phyloP scores from a whole-genome alignment of 2,113 vertebrate species.

The Axis porcinus region DNA sequence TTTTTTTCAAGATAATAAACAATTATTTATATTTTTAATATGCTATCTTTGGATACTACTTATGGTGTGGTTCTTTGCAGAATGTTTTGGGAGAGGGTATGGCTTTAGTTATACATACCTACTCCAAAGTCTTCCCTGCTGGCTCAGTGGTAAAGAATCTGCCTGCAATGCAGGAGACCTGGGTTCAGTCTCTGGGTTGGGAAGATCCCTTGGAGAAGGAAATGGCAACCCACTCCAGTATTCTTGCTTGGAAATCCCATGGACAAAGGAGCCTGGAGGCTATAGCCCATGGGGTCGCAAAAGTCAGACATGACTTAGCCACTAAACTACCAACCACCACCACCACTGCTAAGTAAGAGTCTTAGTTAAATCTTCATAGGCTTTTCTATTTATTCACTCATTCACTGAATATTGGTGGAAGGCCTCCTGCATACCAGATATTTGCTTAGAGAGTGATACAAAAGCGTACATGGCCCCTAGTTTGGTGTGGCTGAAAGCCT shows the following conservation, averaged over 20 bases:
- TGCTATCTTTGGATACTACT: not conserved
- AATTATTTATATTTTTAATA: not conserved
- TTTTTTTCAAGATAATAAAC: not conserved
- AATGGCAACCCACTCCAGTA: not conserved
- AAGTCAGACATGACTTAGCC: accelerated
- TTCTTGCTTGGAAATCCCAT: not conserved
- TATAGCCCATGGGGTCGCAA: not conserved
- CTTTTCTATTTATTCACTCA: not conserved
- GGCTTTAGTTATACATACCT: not conserved
- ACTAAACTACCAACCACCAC: not conserved
- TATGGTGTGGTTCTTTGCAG: not conserved
- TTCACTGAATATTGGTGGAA: not conserved
- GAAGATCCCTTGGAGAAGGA: not conserved
- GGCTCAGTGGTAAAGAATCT: not conserved
- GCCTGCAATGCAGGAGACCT: not conserved
- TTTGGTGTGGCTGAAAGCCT: not conserved
- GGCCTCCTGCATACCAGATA: not conserved
- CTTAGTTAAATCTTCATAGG: not conserved
- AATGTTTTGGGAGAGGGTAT: not conserved
- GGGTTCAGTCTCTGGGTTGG: not conserved
- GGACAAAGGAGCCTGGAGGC: not conserved
- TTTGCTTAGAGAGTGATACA: not conserved
- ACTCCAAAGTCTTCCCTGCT: not conserved
- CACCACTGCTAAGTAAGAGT: not conserved
- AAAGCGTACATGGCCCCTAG: not conserved